These are phyloP conservation scores for Cephalopholis sonnerati DNA, from an alignment of 2,113 vertebrate genomes.

Conservation along the genomic window DNA sequence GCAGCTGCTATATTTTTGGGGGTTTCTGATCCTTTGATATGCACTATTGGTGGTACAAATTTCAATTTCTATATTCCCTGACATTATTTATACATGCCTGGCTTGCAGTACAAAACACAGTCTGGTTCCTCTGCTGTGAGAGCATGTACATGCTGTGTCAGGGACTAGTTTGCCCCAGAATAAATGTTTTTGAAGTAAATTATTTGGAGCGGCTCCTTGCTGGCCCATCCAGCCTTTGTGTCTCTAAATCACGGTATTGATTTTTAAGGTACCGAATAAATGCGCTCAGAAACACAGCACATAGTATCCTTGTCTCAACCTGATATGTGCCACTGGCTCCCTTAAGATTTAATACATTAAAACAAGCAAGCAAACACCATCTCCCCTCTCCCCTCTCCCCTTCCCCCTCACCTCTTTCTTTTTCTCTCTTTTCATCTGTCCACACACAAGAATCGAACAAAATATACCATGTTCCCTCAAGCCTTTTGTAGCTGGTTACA, in stretches of 20 bases:
- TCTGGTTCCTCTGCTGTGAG: conserved; percentile 58
- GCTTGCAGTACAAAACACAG: conserved; percentile 62
- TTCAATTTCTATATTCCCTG: conserved; percentile 65
- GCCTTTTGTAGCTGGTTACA: conserved; percentile 70
- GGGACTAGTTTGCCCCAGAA: conserved; percentile 73
- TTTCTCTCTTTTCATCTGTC: conserved; percentile 47
- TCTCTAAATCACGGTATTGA: conserved; percentile 82
- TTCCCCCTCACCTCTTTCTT: not conserved
- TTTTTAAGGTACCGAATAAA: conserved; percentile 78
- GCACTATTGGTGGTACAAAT: conserved; percentile 50
- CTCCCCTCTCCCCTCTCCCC: conserved; percentile 15
- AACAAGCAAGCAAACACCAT: conserved; percentile 52
- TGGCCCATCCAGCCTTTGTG: conserved; percentile 67
- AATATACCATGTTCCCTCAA: conserved; percentile 65
- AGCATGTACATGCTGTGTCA: conserved; percentile 66
- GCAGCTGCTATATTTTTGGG: not conserved
- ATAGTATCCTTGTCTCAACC: conserved; percentile 64
- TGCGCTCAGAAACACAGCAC: conserved; percentile 53
- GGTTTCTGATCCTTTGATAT: conserved; percentile 48
- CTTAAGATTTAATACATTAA: conserved; percentile 75
- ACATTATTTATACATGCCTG: conserved; percentile 75
- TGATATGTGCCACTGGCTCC: conserved; percentile 72
- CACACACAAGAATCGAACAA: conserved; percentile 61
- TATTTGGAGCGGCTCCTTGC: conserved; percentile 72
- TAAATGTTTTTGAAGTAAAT: conserved; percentile 80